A percentile compares a stretch with the other conserved stretches of the same genome.
Evolutionary conservation across 2,888 invertebrate genomes (phyloP).

Genomic region (Autographa pulchrina): DNA sequence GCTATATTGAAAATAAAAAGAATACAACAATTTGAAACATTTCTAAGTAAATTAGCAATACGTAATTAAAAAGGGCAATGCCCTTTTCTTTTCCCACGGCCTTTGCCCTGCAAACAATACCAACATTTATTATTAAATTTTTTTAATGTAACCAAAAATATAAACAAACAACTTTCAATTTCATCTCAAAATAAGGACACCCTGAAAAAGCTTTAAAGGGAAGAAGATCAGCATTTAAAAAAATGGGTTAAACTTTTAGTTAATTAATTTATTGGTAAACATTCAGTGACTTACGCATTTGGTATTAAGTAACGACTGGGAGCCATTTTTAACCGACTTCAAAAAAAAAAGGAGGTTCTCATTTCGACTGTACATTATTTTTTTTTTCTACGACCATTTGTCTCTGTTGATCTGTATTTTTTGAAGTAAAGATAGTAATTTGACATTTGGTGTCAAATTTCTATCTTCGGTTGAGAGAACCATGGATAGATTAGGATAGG

Average conservation of each 20-base stretch:
- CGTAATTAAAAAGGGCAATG: neutral
- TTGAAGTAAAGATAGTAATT: neutral
- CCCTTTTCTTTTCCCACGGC: neutral
- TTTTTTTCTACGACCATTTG: too few species aligned
- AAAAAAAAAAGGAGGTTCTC: too few species aligned
- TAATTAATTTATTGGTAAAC: neutral
- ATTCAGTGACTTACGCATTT: too few species aligned
- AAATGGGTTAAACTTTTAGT: neutral
- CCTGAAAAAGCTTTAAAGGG: neutral
- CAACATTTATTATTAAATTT: neutral
- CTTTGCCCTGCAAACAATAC: neutral
- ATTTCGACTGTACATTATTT: too few species aligned
- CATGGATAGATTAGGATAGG: neutral
- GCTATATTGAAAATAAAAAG: too few species aligned
- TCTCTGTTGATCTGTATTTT: too few species aligned
- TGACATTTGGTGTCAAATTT: neutral
- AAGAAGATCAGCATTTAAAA: neutral
- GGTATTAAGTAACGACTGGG: too few species aligned
- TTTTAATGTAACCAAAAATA: neutral
- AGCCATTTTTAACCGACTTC: too few species aligned
- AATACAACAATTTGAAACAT: neutral
- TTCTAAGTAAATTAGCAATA: neutral
- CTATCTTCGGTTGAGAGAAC: neutral
- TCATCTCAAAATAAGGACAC: neutral
- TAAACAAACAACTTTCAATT: conserved; percentile 9